A percentile compares a stretch with the other conserved stretches of the same genome.
These are phyloP conservation scores for Coenonympha arcania DNA, from an alignment of 2,888 invertebrate genomes.

Conservation along the genomic window DNA sequence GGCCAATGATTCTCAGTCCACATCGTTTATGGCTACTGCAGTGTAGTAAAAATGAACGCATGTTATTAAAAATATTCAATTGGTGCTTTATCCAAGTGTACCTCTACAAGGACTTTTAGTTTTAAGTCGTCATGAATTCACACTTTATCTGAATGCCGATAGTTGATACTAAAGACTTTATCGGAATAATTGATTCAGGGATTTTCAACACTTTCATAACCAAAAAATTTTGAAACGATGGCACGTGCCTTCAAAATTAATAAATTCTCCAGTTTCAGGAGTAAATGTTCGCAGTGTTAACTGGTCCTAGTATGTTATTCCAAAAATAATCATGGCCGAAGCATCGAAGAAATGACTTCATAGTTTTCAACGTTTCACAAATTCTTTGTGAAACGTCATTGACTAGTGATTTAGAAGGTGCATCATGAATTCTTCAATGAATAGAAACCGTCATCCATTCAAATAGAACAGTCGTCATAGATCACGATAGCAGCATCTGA, in stretches of 20 bases:
- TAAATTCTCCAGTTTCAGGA: not conserved
- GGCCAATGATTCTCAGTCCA: conserved; percentile 46
- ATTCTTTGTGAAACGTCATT: not conserved
- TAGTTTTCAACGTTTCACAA: not conserved
- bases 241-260: not conserved
- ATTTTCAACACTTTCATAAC: too few species aligned
- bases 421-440: conserved; percentile 6
- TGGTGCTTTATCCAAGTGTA: not conserved
- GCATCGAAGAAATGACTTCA: too few species aligned
- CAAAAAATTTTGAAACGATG: too few species aligned
- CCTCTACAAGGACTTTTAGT: not conserved
- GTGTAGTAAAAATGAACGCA: conserved; percentile 1
- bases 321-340: too few species aligned
- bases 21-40: conserved; percentile 37
- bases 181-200: too few species aligned
- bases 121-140: not conserved
- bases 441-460: conserved; percentile 40
- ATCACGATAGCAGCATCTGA: conserved; percentile 46
- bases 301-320: not conserved
- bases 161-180: too few species aligned
- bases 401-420: not conserved
- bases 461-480: conserved; percentile 46
- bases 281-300: too few species aligned
- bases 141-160: not conserved
- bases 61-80: not conserved